A percentile compares a stretch with the other conserved stretches of the same genome.
Evolutionary conservation across 2,113 vertebrate genomes (phyloP).

Genomic region (Cyprinodon brontotheroides): DNA sequence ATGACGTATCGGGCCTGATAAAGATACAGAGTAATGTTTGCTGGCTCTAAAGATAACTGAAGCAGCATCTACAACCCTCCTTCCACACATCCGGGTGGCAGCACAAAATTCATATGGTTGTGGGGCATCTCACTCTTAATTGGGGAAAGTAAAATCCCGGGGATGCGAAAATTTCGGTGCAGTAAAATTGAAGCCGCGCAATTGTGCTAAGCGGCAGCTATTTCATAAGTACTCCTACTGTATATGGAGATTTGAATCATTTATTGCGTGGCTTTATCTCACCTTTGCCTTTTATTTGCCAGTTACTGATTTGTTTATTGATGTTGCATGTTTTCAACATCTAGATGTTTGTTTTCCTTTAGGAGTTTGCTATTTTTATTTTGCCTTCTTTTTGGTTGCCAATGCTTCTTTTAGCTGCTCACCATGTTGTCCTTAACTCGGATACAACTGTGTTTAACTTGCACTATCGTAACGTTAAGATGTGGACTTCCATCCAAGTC

Average conservation of each 20-base stretch:
- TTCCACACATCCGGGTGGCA: no score
- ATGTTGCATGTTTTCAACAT: slow-evolving; percentile 26
- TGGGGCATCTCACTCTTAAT: no score
- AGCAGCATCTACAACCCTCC: no score
- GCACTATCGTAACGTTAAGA: slow-evolving; percentile 8
- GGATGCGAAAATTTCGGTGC: no score
- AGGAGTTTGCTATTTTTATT: not conserved
- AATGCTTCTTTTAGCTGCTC: slow-evolving; percentile 58
- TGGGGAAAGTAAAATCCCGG: no score
- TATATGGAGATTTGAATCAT: not conserved
- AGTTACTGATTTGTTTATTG: slow-evolving; percentile 5
- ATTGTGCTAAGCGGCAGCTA: no score
- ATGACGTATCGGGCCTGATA: slow-evolving; percentile 90
- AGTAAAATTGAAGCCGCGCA: no score
- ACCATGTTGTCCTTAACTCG: slow-evolving; percentile 62
- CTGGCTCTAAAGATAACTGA: no score
- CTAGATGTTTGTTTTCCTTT: slow-evolving; percentile 15
- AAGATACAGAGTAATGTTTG: no score
- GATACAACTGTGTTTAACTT: slow-evolving; percentile 4
- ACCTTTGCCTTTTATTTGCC: slow-evolving; percentile 2
- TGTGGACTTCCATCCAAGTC: slow-evolving; percentile 8
- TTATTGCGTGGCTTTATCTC: slow-evolving; percentile 15
- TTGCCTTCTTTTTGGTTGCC: slow-evolving; percentile 57
- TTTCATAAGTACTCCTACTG: slow-evolving; percentile 35
- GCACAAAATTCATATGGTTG: no score